Evolutionary conservation across 2,888 invertebrate genomes (phyloP).

Genomic region (Hirtodrosophila histrioides): DNA sequence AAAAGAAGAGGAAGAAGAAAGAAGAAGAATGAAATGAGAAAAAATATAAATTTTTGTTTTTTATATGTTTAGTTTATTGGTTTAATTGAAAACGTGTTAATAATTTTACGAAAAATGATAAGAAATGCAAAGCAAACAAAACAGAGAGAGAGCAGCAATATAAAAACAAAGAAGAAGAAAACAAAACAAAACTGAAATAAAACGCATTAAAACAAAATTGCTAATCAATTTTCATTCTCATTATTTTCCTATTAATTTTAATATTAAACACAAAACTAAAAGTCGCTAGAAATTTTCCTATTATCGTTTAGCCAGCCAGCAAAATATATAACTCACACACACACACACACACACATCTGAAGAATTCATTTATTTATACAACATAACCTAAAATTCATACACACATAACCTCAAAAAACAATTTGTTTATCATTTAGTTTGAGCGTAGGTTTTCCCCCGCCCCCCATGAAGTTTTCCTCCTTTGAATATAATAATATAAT

Average conservation of each 20-base stretch:
- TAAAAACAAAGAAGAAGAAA: slow-evolving; percentile 21
- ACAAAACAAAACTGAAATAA: slow-evolving; percentile 16
- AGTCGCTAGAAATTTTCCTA: slow-evolving; percentile 68
- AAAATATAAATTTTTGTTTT: slow-evolving; percentile 59
- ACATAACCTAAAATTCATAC: slow-evolving; percentile 44
- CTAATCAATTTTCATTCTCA: slow-evolving; percentile 57
- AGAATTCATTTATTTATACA: slow-evolving; percentile 72
- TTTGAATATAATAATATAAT: slow-evolving; percentile 52
- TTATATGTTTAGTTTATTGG: slow-evolving; percentile 67
- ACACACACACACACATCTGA: slow-evolving; percentile 42
- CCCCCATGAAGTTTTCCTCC: slow-evolving; percentile 37
- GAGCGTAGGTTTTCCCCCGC: slow-evolving; percentile 17
- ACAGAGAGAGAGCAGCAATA: slow-evolving; percentile 52
- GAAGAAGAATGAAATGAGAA: slow-evolving; percentile 35
- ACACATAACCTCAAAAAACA: slow-evolving; percentile 55
- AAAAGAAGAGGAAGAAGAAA: slow-evolving; percentile 1
- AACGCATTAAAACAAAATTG: slow-evolving; percentile 27
- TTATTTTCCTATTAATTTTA: slow-evolving; percentile 76
- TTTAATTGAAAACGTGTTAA: slow-evolving; percentile 60
- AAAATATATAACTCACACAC: slow-evolving; percentile 22
- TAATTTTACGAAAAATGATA: slow-evolving; percentile 44
- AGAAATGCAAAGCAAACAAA: slow-evolving; percentile 66
- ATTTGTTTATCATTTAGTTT: slow-evolving; percentile 45
- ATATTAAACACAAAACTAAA: slow-evolving; percentile 29
- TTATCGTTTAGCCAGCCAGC: slow-evolving; percentile 61